Evolutionary conservation across 2,113 vertebrate genomes (phyloP), one percentile per base, ranked within the genome.

Genomic region (Pholis gunnellus): DNA sequence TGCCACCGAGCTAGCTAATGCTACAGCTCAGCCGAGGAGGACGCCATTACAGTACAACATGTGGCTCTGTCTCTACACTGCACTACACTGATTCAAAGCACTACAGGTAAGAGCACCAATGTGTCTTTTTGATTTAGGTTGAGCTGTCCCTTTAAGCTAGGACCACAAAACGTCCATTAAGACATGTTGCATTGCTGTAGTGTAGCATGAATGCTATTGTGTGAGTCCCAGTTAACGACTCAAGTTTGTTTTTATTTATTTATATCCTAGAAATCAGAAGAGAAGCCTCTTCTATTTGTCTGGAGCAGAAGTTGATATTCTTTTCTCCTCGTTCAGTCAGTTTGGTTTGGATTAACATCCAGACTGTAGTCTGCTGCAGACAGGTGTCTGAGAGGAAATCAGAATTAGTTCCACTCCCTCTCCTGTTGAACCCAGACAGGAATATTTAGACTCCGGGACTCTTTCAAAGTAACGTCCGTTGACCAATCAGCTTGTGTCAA

Each of bases 321-420:
- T 59, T 75, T 83, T 25, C 36, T 57, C 14, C 15, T 69, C 20
- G 57, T 22, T 73, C 31, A 75, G 15, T 64, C 27, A 54, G 67
- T 75, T 86, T 81, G 52, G 22, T 78, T 76, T 79, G 50, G 74
- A 66, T 75, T 85, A 52, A 56, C 14, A 40, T 46, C 50, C 50
- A 84, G 69, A 65, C 72, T 57, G 61, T 0, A 42, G 6, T 69
- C 67, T 57, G 50, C 64, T 57, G 72, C 72, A 69, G 66, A 61
- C 83, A 81, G 74, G 80, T 78, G 79, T 61, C 72, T 72, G 67
- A 81, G 46, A 31, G 75, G 52, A 75, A 75, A 68, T 64, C 9
- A 73, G 11, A 44, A 78, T 60, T 81, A 52, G 15, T n/a, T 52
- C 18, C 44, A 50, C 52, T 79, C 20, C n/a, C 20, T 73, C 71